Base-by-base conservation (phyloP, 1,140 invertebrate species). In the Propsilocerus akamusi region DNA sequence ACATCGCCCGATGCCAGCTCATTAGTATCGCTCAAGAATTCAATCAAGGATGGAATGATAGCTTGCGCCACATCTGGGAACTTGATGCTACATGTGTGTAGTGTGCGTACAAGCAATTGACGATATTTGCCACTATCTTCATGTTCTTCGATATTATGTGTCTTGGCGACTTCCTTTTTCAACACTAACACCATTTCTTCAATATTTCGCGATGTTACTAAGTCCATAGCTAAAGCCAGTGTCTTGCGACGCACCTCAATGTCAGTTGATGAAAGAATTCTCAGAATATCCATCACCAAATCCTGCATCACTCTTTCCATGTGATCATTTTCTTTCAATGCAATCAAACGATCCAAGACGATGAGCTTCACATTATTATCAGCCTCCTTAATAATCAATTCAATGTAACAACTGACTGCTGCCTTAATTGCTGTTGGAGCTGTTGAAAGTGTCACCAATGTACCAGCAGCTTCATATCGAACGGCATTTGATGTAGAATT, bases 331-430 rank as follows among this genome's bases (percentile, higher is more conserved):
- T 89, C 86, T 56, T 85, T 85, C 59, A 99, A 75, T 3, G 84
- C 81, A 57, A 96, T 85, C 48, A 99, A 72, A 46, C 94, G 80
- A 63, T 97, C 95, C 52, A 99, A 71, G 2, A 99, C 95, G 58
- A 99, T 99, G 46, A 99, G 72, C 70, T 99, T 99, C 1, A 99
- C 95, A 74, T 99, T 99, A 68, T 99, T 99, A 65, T 99, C 97
- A 67, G 92, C 97, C 68, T 99, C 96, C 70, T 98, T 98, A 4
- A 97, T 85, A 53, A 99, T 93, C 52, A 99, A 70, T 61, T 99
- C 96, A 59, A 99, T 98, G 67, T 99, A 99, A 67, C 93, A 95
- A 26, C 82, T 84, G 11, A 95, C 95, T 24, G 95, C 96, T 25
- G 94, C 91, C 77, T 95, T 96, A 53, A 99, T 87, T 7, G 96